Percentiles rank a stretch among this genome's conserved stretches.
Conservation (phyloP, 1,140 invertebrate species). For the Doryteuthis pealeii region DNA sequence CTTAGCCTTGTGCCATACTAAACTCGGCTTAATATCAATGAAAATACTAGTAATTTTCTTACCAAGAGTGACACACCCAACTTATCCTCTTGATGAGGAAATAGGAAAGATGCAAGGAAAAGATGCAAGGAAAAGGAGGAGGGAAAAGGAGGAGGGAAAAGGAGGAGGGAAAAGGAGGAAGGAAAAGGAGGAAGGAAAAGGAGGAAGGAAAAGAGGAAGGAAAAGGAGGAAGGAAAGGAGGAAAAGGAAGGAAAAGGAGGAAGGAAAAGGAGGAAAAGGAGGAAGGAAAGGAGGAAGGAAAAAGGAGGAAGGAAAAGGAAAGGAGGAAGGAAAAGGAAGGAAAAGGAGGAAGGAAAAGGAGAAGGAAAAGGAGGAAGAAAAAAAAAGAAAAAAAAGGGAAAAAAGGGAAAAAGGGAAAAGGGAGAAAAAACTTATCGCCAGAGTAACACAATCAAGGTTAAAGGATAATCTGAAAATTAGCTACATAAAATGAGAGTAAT, state of each 20-base stretch:
- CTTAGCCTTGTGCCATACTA: too few species aligned
- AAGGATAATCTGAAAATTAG: too few species aligned
- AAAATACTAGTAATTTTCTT: too few species aligned
- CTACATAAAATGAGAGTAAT: too few species aligned
- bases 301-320: neutral
- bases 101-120: too few species aligned
- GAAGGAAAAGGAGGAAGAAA: neutral
- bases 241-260: neutral
- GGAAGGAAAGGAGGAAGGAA: neutral
- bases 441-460: too few species aligned
- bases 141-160: neutral
- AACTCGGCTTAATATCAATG: too few species aligned
- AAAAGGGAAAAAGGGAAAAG: neutral
- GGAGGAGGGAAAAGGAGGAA: neutral
- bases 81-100: too few species aligned
- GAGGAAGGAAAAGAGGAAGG: neutral
- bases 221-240: neutral
- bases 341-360: neutral
- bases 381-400: neutral
- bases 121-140: too few species aligned
- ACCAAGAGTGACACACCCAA: too few species aligned
- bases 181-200: neutral
- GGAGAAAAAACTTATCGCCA: neutral
- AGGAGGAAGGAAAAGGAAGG: neutral
- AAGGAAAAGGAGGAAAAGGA: neutral